These are phyloP conservation scores for Stegodyphus dumicola DNA, from an alignment of 1,140 invertebrate genomes.

Conservation along the genomic window DNA sequence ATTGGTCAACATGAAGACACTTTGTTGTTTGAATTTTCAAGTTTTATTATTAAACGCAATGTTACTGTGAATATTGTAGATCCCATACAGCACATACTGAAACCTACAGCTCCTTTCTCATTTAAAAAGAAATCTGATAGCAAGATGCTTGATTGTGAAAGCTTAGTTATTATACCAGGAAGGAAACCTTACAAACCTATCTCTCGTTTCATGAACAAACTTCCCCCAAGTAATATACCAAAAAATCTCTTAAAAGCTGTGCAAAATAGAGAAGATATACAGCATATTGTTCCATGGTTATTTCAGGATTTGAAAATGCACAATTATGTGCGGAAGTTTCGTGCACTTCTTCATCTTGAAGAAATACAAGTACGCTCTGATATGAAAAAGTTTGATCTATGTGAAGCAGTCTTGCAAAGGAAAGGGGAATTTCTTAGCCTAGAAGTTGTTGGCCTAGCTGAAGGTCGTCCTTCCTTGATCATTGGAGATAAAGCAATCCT, in stretches of 20 bases:
- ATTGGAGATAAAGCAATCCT: slow-evolving; percentile 80
- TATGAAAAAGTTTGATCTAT: slow-evolving; percentile 78
- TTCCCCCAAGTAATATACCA: slow-evolving; percentile 28
- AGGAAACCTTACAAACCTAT: slow-evolving; percentile 45
- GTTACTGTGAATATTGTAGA: slow-evolving; percentile 41
- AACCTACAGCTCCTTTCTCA: slow-evolving; percentile 30
- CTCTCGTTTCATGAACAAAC: slow-evolving; percentile 14
- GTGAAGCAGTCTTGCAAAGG: slow-evolving; percentile 72
- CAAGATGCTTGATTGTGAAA: slow-evolving; percentile 26
- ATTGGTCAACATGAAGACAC: slow-evolving; percentile 46
- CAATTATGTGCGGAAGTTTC: slow-evolving; percentile 73
- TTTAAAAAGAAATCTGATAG: slow-evolving; percentile 3
- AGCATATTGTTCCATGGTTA: neutral
- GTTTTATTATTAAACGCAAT: slow-evolving; percentile 21
- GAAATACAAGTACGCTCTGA: slow-evolving; percentile 75
- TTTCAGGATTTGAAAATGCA: slow-evolving; percentile 38
- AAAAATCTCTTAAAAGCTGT: slow-evolving; percentile 24
- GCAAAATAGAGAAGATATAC: slow-evolving; percentile 28
- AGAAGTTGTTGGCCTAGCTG: slow-evolving; percentile 82
- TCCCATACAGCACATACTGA: slow-evolving; percentile 44
- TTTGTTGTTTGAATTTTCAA: slow-evolving; percentile 51
- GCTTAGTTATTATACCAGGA: slow-evolving; percentile 40
- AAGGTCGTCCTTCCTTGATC: slow-evolving; percentile 86
- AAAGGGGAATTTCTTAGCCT: slow-evolving; percentile 79
- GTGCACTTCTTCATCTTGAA: slow-evolving; percentile 80